These are phyloP conservation scores for Diarsia mendica DNA, from an alignment of 2,888 invertebrate genomes.

Conservation along the genomic window DNA sequence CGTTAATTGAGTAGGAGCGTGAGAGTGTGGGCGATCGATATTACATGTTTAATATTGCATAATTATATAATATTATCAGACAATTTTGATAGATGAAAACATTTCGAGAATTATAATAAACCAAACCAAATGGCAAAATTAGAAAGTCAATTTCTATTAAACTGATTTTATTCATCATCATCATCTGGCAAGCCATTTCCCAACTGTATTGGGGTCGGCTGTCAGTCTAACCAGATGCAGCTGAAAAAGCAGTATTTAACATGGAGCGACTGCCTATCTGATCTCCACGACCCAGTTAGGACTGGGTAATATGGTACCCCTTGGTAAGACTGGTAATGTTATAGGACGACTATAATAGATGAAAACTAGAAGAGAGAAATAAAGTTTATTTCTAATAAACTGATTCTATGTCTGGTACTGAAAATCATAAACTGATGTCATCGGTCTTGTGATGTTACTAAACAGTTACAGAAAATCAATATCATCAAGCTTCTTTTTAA, in stretches of 20 bases:
- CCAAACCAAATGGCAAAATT: neutral
- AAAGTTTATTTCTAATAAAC: neutral
- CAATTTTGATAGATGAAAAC: neutral
- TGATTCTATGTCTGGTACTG: neutral
- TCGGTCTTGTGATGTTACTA: neutral
- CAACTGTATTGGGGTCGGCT: too few relatives aligned
- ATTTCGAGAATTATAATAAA: neutral
- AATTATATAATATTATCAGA: too few relatives aligned
- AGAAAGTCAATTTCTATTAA: too few relatives aligned
- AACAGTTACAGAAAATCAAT: constrained; percentile 11
- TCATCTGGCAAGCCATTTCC: too few relatives aligned
- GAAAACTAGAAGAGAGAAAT: neutral
- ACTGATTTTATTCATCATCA: neutral
- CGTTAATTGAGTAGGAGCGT: constrained; percentile 59
- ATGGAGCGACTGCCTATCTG: too few relatives aligned
- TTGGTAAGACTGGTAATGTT: too few relatives aligned
- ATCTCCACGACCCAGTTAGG: too few relatives aligned
- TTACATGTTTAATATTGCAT: too few relatives aligned
- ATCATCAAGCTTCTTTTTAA: constrained; percentile 55
- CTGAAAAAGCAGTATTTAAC: too few relatives aligned
- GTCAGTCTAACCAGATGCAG: too few relatives aligned
- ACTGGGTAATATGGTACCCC: too few relatives aligned
- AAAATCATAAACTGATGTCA: neutral
- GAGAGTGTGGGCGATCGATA: constrained; percentile 31
- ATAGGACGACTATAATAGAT: too few relatives aligned